These are phyloP conservation scores for Tetragonula carbonaria DNA, from an alignment of 2,888 invertebrate species.

Conservation along the genomic window DNA sequence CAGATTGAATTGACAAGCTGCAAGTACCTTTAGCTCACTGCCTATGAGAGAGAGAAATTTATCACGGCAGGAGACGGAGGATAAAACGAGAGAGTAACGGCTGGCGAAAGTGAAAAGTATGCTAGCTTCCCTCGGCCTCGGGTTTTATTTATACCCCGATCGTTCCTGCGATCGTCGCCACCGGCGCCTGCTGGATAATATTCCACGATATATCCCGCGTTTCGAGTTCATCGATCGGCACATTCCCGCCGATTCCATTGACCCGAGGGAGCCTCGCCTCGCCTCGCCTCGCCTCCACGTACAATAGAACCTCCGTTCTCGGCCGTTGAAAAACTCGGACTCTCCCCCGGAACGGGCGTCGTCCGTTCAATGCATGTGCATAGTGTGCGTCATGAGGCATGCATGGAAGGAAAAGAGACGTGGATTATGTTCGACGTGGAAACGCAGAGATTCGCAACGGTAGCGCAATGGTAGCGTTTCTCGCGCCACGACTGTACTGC, in stretches of 20 bases:
- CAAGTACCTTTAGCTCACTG: too few species aligned
- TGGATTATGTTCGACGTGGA: neutral
- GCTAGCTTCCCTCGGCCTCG: constrained; percentile 14
- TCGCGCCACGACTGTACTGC: too few species aligned
- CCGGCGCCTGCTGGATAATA: neutral
- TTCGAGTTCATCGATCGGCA: constrained; percentile 44
- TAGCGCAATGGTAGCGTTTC: neutral
- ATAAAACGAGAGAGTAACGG: constrained; percentile 14
- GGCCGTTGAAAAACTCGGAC: neutral
- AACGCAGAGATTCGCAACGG: neutral
- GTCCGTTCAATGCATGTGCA: constrained; percentile 42
- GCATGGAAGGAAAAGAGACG: neutral
- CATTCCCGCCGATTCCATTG: constrained; percentile 31
- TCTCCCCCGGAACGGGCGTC: constrained; percentile 38
- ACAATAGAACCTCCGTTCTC: neutral
- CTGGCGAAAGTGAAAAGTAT: constrained; percentile 37
- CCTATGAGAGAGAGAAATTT: neutral
- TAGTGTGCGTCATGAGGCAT: constrained; percentile 14
- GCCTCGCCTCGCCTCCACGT: neutral
- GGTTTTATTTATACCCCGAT: constrained; percentile 35
- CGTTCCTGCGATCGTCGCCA: neutral
- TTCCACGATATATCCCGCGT: constrained; percentile 10
- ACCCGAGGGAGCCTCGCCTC: constrained; percentile 19
- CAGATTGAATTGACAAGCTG: too few species aligned
- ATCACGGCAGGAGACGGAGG: neutral